Conservation (phyloP, 2,888 invertebrate species). For the Parnassius mnemosyne region DNA sequence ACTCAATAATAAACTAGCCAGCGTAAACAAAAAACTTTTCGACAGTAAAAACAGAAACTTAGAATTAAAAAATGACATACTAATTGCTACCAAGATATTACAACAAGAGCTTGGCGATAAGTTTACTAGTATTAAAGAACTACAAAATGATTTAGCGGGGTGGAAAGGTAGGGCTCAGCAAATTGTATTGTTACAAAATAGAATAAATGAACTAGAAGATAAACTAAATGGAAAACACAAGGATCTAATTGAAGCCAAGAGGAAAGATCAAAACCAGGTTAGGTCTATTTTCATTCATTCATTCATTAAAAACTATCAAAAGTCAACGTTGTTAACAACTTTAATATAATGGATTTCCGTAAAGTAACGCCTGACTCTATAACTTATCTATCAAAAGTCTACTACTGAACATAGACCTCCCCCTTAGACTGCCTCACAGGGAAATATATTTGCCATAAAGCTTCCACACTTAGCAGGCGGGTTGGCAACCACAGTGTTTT, state of each 20-base stretch:
- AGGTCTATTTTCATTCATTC: conserved; percentile 9
- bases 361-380: too few species aligned
- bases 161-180: conserved; percentile 91
- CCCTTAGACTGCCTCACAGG: too few species aligned
- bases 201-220: conserved; percentile 83
- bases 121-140: conserved; percentile 82
- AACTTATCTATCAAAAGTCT: too few species aligned
- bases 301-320: too few species aligned
- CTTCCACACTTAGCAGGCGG: too few species aligned
- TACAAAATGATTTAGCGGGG: conserved; percentile 79
- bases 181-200: conserved; percentile 84
- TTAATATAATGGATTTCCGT: too few species aligned
- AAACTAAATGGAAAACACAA: conserved; percentile 76
- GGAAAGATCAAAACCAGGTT: conserved; percentile 60
- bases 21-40: conserved; percentile 82
- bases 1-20: conserved; percentile 81
- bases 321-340: too few species aligned
- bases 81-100: conserved; percentile 86
- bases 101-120: conserved; percentile 88
- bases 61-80: conserved; percentile 85
- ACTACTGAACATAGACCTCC: too few species aligned
- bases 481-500: too few species aligned
- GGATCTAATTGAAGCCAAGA: conserved; percentile 49
- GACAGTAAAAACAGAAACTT: conserved; percentile 85
- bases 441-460: too few species aligned